Evolutionary conservation across 2,888 invertebrate genomes (phyloP).

Genomic region (Piscicola geometra): DNA sequence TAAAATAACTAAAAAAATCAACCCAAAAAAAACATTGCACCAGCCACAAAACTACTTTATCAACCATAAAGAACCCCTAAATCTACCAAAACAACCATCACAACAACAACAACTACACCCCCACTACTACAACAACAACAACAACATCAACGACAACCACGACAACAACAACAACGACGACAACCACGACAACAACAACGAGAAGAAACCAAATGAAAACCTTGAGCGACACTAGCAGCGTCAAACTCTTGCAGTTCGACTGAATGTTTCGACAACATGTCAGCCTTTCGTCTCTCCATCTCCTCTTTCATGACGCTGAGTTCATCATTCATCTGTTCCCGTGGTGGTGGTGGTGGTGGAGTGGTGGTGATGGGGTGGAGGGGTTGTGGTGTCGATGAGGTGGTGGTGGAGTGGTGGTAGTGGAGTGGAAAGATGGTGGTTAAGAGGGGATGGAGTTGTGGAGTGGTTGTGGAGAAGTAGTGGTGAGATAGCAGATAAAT

Average conservation of each 20-base stretch:
- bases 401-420: too few species aligned
- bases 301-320: constrained; percentile 84
- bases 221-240: constrained; percentile 84
- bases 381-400: too few species aligned
- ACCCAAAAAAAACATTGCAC: neutral
- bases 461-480: too few species aligned
- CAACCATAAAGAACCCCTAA: neutral
- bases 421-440: too few species aligned
- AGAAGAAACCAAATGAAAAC: constrained; percentile 58
- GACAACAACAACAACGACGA: neutral
- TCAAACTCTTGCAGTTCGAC: constrained; percentile 88
- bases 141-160: neutral
- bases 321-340: constrained; percentile 79
- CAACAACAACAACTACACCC: neutral
- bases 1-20: neutral
- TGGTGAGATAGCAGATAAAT: too few species aligned
- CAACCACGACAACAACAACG: neutral
- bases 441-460: too few species aligned
- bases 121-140: constrained; percentile 68
- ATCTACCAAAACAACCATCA: neutral
- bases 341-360: too few species aligned
- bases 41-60: neutral
- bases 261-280: constrained; percentile 82
- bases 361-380: too few species aligned
- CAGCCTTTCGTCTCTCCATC: constrained; percentile 79